Base-by-base conservation (phyloP, 2,888 invertebrate genomes). In the Drosophila anomalipes region DNA sequence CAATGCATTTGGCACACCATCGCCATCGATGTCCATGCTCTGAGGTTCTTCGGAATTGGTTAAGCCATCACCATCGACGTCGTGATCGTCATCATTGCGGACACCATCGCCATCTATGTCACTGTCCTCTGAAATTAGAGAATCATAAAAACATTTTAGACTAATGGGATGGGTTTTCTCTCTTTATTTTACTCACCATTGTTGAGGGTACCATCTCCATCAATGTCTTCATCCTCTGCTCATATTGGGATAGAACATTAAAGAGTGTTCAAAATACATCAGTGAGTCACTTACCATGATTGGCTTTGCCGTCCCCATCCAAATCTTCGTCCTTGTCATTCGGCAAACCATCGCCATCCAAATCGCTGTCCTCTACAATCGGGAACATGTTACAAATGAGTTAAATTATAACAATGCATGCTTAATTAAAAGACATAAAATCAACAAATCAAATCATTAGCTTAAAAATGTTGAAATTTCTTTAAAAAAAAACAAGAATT, bases 301-400 rank as follows among this genome's bases (percentile, higher is more conserved):
- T 91, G 9, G 93, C 88, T 54, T 85, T 89, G 64, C 92, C 92
- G 70, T 91, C 91, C 14, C 90, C 91, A 74, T 85, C 90, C 70
- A 90, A 82, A 52, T 91, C 90, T 58, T 83, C 82, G 54, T 90
- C 91, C 49, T 82, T 73, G 81, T 94, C 79, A 77, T 91, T 91
- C 14, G 89, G 85, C 66, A 86, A 75, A 39, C 90, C 90, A 90
- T 94, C 95, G 53, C 94, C 93, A 76, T 94, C 88, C 28, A 91
- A 71, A 49, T 89, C 89, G 58, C 68, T 64, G 61, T 91, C 90
- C 70, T 86, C 94, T 88, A 94, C 33, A 81, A 37, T 22, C 7
- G 22, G 4, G 5, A 32, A 35, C 33, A 32, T 3, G 44, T 37
- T 47, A 26, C 6, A 19, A 10, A 7, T 6, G 4, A 47, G 4